A percentile compares a stretch with the other conserved stretches of the same genome.
phyloP scores from a whole-genome alignment of 2,888 invertebrate species.

The Patella caerulea region DNA sequence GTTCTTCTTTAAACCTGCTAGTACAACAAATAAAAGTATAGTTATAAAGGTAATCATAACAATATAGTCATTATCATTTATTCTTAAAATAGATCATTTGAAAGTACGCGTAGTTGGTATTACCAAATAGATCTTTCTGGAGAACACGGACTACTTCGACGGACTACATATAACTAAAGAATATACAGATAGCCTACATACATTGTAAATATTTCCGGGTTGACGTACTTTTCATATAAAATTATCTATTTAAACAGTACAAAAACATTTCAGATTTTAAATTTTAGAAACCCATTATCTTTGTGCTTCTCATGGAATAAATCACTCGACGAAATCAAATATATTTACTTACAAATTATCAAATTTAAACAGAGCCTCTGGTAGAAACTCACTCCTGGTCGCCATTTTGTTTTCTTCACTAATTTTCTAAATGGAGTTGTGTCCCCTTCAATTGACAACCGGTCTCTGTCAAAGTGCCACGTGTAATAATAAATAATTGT shows the following conservation, averaged over 20 bases:
- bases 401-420: slow-evolving; percentile 32
- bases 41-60: too few species aligned
- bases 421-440: neutral
- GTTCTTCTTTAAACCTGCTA: too few species aligned
- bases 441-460: neutral
- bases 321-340: neutral
- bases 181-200: too few species aligned
- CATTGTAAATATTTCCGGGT: neutral
- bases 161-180: neutral
- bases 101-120: too few species aligned
- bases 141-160: too few species aligned
- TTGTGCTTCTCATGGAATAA: neutral
- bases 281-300: too few species aligned
- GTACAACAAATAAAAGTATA: too few species aligned
- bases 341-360: slow-evolving; percentile 53
- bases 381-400: slow-evolving; percentile 39
- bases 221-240: neutral
- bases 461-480: neutral
- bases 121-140: too few species aligned
- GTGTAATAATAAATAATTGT: neutral
- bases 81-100: too few species aligned
- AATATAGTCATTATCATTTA: too few species aligned
- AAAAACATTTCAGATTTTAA: too few species aligned
- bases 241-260: neutral
- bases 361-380: slow-evolving; percentile 53